Evolutionary conservation across 2,113 vertebrate genomes (phyloP), one percentile per base, ranked within the genome.

Genomic region (Perognathus longimembris): DNA sequence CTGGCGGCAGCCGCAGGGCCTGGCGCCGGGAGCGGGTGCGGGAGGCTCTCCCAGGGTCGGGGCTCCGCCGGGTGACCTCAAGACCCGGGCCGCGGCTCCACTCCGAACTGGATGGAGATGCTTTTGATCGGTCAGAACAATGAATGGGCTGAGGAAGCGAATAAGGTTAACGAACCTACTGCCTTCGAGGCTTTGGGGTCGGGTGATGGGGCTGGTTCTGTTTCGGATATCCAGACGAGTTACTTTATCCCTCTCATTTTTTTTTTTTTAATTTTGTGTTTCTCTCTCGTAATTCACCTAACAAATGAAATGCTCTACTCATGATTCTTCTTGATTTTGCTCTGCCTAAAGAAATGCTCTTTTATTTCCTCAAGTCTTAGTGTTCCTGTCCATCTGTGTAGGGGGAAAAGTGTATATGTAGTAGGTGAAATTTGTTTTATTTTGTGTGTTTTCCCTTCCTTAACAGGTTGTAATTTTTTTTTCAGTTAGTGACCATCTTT

Each of bases 1-100:
- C 64, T 14, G 50, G 45, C 54, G 75, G 79, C 75, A 9, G 74
- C 91, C 82, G 89, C 89, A 70, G 79, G 77, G 93, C 73, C 40
- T 67, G 21, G 77, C 79, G 78, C 45, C 73, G 38, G 5, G 90
- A 70, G 32, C 17, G 36, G 79, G 45, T n/a, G 63, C 7, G 6
- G 38, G 0, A 50, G 20, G 12, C 61, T 1, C 20, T 0, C 3
- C 75, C 63, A 45, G 45, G 45, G 45, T 8, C 1, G 7, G 30
- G 6, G n/a, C 50, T 59, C 26, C 38, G 7, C 12, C 3, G 18
- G 5, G 63, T 21, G 63, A 64, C 14, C 30, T 1, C 7, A 36
- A 14, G 7, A 54, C 28, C 42, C 12, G 59, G 26, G 15, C 24
- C 28, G n/a, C 38, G 34, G 8, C 87, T 38, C n/a, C n/a, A n/a